Conservation (phyloP, 2,113 vertebrate genomes). For the Nycticryphes semicollaris region DNA sequence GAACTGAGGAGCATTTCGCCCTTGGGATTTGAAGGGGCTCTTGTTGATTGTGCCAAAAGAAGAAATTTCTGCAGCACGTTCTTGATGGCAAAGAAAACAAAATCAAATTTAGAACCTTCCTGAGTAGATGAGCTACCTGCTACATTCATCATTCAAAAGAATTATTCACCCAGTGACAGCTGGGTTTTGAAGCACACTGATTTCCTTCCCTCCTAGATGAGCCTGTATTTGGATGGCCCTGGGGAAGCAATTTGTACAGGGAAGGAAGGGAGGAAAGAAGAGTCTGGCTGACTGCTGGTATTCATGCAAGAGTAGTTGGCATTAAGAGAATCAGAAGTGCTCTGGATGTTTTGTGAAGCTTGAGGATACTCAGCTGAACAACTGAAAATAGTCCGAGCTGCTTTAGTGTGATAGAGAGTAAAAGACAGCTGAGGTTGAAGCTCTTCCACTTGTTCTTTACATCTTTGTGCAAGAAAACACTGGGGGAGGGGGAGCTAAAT, state of each 20-base stretch:
- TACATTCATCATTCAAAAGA: background rate
- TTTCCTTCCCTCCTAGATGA: conserved; percentile 7
- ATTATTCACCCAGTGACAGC: background rate
- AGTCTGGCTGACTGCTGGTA: background rate
- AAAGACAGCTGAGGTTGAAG: background rate
- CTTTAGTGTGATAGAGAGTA: background rate
- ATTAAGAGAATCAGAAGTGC: background rate
- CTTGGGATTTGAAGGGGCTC: background rate
- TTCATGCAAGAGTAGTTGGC: background rate
- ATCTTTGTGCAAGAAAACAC: background rate
- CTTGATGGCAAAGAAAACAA: background rate
- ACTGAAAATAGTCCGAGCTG: background rate
- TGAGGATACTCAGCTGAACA: background rate
- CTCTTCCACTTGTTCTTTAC: background rate
- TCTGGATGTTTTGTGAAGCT: background rate
- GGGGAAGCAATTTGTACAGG: conserved; percentile 21
- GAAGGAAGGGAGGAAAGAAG: background rate
- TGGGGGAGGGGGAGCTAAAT: background rate
- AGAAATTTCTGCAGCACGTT: background rate
- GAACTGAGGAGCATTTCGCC: background rate
- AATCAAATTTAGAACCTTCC: conserved; percentile 19
- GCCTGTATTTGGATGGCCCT: conserved; percentile 1
- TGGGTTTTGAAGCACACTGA: conserved; percentile 5
- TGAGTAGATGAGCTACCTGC: conserved; percentile 7
- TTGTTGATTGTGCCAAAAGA: background rate